A percentile compares a stretch with the other conserved stretches of the same genome.
Evolutionary conservation across 2,888 invertebrate species (phyloP).

Genomic region (Asteroscopus sphinx): DNA sequence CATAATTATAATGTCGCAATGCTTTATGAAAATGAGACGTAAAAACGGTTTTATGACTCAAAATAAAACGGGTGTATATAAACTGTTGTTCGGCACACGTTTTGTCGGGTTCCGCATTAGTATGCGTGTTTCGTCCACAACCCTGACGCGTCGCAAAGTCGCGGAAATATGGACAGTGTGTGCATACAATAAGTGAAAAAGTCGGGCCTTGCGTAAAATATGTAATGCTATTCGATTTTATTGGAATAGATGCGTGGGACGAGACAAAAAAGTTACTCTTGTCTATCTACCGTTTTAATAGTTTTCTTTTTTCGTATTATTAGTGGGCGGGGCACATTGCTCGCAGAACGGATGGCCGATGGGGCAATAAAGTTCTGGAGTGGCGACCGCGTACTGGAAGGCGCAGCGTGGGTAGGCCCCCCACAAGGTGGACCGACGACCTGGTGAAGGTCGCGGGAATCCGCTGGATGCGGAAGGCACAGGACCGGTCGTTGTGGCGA

Average conservation of each 20-base stretch:
- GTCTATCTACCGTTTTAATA: neutral
- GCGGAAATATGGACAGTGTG: conserved; percentile 55
- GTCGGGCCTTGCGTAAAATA: conserved; percentile 32
- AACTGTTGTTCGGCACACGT: conserved; percentile 63
- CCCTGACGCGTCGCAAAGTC: conserved; percentile 55
- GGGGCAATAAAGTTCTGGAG: too few relatives aligned
- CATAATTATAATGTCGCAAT: conserved; percentile 78
- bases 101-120: conserved; percentile 50
- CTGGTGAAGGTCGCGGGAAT: too few relatives aligned
- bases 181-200: conserved; percentile 56
- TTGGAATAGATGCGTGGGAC: conserved; percentile 36
- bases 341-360: too few relatives aligned
- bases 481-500: too few relatives aligned
- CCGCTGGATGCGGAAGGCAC: too few relatives aligned
- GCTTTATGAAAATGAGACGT: conserved; percentile 82
- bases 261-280: conserved; percentile 8
- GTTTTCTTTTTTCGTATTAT: neutral
- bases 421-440: too few relatives aligned
- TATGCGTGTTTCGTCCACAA: conserved; percentile 59
- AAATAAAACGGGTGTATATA: conserved; percentile 65
- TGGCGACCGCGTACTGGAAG: too few relatives aligned
- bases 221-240: conserved; percentile 45
- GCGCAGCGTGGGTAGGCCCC: too few relatives aligned
- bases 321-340: too few relatives aligned
- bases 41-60: conserved; percentile 72